Evolutionary conservation across 1,140 invertebrate species (phyloP).

Genomic region (Drosophila sucinea): DNA sequence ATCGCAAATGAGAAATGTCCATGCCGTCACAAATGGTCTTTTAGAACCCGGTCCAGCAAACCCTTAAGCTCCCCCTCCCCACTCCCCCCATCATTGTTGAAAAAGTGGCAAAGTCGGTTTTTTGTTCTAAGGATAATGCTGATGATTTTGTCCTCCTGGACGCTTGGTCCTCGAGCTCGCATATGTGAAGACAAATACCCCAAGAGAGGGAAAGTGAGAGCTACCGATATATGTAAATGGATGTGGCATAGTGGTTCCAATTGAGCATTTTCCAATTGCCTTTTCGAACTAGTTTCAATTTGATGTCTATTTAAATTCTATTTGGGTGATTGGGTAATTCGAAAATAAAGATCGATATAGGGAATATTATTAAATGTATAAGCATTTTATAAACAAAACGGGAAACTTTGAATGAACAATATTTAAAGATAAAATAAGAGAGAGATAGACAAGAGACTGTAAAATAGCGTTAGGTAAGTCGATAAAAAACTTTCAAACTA

Average conservation of each 20-base stretch:
- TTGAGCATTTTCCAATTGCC: neutral
- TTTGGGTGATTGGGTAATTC: no score
- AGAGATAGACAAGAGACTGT: no score
- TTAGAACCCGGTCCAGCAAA: neutral
- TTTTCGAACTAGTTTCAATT: no score
- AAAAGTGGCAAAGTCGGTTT: constrained; percentile 56
- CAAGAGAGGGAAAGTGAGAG: neutral
- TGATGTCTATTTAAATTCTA: no score
- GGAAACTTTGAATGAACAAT: no score
- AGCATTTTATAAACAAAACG: no score
- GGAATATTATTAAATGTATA: no score
- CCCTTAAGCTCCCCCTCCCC: constrained; percentile 23
- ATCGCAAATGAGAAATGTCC: constrained; percentile 83
- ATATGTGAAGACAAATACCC: constrained; percentile 14
- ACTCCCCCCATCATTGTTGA: constrained; percentile 33
- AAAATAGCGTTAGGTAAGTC: no score
- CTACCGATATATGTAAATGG: neutral
- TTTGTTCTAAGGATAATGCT: constrained; percentile 72
- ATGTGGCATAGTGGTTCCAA: constrained; percentile 30
- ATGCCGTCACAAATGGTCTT: constrained; percentile 53
- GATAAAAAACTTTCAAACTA: no score
- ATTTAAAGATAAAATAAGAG: no score
- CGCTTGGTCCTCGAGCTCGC: constrained; percentile 15
- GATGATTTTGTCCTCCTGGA: constrained; percentile 58
- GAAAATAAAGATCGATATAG: no score